Conservation (phyloP, 2,113 vertebrate species). For the Orthonyx spaldingii region DNA sequence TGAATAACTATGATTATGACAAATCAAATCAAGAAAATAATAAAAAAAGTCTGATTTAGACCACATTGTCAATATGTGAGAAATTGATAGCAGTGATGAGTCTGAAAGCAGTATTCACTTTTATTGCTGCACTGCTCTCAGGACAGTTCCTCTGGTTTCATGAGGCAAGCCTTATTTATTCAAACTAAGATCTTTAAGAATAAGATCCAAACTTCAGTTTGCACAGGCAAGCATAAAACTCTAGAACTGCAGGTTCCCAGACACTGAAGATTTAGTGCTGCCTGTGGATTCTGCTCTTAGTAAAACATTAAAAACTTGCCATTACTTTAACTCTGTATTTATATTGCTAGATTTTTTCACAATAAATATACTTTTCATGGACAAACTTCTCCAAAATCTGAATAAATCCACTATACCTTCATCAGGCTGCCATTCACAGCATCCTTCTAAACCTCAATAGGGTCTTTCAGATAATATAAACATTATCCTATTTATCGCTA, state of each 20-base stretch:
- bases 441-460: neutral
- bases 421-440: neutral
- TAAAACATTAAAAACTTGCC: neutral
- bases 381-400: neutral
- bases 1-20: neutral
- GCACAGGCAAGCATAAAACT: neutral
- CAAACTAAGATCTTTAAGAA: neutral
- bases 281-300: neutral
- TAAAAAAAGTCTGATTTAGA: neutral
- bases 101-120: neutral
- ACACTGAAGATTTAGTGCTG: neutral
- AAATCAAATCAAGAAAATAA: neutral
- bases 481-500: neutral
- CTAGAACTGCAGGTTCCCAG: neutral
- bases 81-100: neutral
- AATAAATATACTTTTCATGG: neutral
- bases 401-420: neutral
- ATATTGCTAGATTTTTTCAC: neutral
- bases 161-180: neutral
- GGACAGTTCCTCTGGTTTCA: neutral
- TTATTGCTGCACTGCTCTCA: neutral
- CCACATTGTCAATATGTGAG: neutral
- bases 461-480: conserved; percentile 7
- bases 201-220: neutral
- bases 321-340: neutral